Base-by-base conservation (phyloP, 2,888 invertebrate species). In the Eupithecia centaureata region DNA sequence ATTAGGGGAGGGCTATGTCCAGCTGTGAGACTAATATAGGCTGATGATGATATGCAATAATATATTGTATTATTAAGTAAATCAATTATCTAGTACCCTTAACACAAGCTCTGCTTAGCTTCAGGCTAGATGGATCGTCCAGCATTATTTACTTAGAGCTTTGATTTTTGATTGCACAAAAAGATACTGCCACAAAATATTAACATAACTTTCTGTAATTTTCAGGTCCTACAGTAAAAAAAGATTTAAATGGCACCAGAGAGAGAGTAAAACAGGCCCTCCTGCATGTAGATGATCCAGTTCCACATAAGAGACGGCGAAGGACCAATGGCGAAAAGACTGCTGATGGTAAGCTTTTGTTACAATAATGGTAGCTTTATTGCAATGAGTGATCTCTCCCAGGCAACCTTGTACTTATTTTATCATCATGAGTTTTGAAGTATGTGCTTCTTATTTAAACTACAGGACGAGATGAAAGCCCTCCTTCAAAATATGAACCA, bases 261-360 rank as follows among this genome's bases (percentile, higher is more conserved):
- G 95, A 97, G 78, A 93, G 97, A 74, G 97, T 97, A 0, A 96
- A 94, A 83, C 96, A 96, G 73, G 97, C 97, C 0, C 89, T 97
- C 15, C 96, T 96, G 78, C 95, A 95, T 79, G 95, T 96, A 76
- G 97, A 97, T 77, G 96, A 96, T 56, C 93, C 94, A 61, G 87
- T 95, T 30, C 96, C 96, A 0, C 96, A 96, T 77, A 95, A 94
- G 75, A 87, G 96, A 70, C 95, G 87, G 74, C 79, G 91, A 61
- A 86, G 84, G 81, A 81, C 76, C 47, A 85, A 90, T 81, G 85
- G 71, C 82, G 83, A 77, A 87, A 88, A 86, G 88, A 80, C 74
- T 64, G 86, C 85, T 90, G 66, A 71, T 66, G 72, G 72, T 75
- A 74, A 52, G 27, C 2, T 8, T 12, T 18, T 56, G n/a, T 2